Evolutionary conservation across 1,140 invertebrate genomes (phyloP).

Genomic region (Venustaconcha ellipsiformis): DNA sequence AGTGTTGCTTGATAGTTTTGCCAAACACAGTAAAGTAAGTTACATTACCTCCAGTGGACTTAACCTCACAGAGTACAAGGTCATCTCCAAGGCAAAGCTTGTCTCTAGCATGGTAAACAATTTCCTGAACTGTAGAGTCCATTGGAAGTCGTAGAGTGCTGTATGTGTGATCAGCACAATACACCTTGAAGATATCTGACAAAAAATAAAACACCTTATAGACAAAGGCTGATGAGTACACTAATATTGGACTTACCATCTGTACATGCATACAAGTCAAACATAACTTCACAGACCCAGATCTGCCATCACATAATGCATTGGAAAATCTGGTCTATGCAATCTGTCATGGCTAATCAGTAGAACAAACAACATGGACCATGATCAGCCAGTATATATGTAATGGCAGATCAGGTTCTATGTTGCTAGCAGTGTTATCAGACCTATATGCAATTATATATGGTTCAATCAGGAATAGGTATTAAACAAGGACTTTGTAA

Average conservation of each 20-base stretch:
- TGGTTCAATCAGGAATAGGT: no score
- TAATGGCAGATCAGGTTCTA: no score
- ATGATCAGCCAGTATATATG: no score
- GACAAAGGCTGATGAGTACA: not conserved
- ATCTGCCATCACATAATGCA: no score
- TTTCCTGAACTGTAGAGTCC: slow-evolving; percentile 79
- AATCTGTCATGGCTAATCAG: no score
- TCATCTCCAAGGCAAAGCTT: slow-evolving; percentile 83
- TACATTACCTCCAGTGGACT: slow-evolving; percentile 75
- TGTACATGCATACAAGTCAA: no score
- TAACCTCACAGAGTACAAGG: slow-evolving; percentile 84
- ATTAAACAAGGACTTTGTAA: no score
- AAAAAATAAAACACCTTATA: slow-evolving; percentile 28
- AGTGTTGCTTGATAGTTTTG: not conserved
- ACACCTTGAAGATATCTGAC: slow-evolving; percentile 86
- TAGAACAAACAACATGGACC: no score
- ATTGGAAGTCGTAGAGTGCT: slow-evolving; percentile 83
- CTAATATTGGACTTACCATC: not conserved
- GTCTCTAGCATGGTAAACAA: slow-evolving; percentile 81
- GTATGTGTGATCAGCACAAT: slow-evolving; percentile 89
- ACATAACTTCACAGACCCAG: no score
- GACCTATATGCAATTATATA: no score
- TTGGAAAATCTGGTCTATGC: no score
- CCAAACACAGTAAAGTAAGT: not conserved
- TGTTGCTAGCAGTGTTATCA: no score